Percentiles rank a stretch among this genome's conserved stretches.
Conservation (phyloP, 2,113 vertebrate genomes). For the Indri indri region DNA sequence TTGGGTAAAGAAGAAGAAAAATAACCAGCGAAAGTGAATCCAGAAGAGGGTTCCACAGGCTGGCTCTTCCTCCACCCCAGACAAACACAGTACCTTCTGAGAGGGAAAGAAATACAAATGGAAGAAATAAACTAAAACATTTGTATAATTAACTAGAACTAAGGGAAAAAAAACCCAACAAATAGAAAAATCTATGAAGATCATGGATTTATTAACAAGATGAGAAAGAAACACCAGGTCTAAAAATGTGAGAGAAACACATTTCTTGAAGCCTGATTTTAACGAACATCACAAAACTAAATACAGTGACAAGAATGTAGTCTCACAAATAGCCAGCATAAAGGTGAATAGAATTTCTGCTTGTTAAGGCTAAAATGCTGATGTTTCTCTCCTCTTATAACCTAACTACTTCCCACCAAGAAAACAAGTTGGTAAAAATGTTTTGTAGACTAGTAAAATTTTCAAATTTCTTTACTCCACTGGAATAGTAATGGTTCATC, state of each 20-base stretch:
- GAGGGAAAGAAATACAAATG: neutral
- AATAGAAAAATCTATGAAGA: neutral
- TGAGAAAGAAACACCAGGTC: constrained; percentile 24
- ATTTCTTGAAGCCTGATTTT: neutral
- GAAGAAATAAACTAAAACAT: neutral
- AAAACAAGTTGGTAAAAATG: neutral
- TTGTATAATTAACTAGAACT: neutral
- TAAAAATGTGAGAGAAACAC: neutral
- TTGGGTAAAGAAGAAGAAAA: neutral
- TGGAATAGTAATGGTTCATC: constrained; percentile 7
- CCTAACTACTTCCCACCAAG: neutral
- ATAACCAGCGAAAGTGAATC: neutral
- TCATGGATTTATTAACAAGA: neutral
- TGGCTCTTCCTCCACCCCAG: neutral
- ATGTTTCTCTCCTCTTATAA: neutral
- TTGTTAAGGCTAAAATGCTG: neutral
- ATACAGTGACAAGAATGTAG: neutral
- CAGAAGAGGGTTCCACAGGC: neutral
- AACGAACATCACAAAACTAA: neutral
- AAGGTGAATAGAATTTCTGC: neutral
- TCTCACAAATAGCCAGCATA: neutral
- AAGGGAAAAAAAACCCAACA: neutral
- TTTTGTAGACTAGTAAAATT: neutral
- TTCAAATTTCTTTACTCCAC: neutral
- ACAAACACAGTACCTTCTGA: neutral